Conservation (phyloP, 2,797 vertebrate species). For the Steatocranus sp. region DNA sequence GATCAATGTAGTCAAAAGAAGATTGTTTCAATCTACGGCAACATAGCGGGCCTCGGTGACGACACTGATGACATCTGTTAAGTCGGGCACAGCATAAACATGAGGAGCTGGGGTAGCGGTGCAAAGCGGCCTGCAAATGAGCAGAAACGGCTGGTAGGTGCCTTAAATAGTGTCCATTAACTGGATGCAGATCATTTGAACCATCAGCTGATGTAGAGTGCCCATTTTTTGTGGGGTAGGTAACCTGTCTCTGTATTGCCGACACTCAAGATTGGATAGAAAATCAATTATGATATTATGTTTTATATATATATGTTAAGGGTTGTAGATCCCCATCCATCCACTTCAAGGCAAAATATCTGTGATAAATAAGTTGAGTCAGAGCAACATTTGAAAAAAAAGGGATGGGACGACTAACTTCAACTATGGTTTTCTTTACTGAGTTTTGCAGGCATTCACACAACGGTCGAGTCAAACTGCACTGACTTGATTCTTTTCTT, state of each 20-base stretch:
- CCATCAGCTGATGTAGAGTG: not conserved
- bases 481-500: rapidly evolving
- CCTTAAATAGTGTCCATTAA: not conserved
- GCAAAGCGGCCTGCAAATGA: not conserved
- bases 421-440: not conserved
- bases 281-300: not conserved
- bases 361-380: not conserved
- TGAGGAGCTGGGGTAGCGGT: not conserved
- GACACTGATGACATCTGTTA: not conserved
- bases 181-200: not conserved
- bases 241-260: not conserved
- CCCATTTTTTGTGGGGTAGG: not conserved
- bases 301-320: too few relatives aligned
- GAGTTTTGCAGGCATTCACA: not conserved
- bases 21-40: not conserved
- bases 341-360: not conserved
- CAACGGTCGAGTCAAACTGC: not conserved
- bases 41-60: rapidly evolving
- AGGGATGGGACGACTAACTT: not conserved
- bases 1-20: not conserved
- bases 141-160: not conserved
- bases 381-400: not conserved
- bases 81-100: not conserved
- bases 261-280: not conserved
- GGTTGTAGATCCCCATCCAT: not conserved